Base-by-base conservation (phyloP, 2,888 invertebrate species). In the Drosophila gaucha region DNA sequence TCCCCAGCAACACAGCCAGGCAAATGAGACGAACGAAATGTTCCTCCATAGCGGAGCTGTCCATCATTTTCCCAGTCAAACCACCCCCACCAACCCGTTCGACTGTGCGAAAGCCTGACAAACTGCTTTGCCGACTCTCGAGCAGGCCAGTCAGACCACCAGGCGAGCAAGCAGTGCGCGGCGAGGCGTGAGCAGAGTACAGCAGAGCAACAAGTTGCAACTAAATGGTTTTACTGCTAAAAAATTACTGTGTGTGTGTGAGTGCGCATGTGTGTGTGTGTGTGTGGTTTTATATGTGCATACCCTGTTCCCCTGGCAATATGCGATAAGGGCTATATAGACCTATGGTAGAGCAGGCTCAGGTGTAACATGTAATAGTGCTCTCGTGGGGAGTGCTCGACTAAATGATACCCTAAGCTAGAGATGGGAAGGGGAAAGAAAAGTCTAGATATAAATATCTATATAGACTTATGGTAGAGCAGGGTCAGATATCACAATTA, bases 61-160 rank as follows among this genome's bases (percentile, higher is more conserved):
- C 36, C 65, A 65, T 69, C 70, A 75, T 56, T 36, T 58, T 47
- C 58, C 47, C 50, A 52, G 20, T 24, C 35, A 47, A n/a, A 1
- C 16, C 36, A 28, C 31, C 24, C 20, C 8, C 3, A 26, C 2
- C 67, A 22, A 6, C 22, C 12, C 6, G 33, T 8, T 1, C 8
- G 51, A 50, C 58, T 66, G 73, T 59, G n/a, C 54, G 49, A 70
- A 59, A 35, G 18, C 36, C 24, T 38, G 22, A 1, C 10, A 6
- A 43, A 75, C 72, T 74, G 72, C 72, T 69, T 73, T 52, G 51
- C 51, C 72, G 63, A 74, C 69, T 2, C 22, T 8, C 28, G 10
- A 14, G 20, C 30, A n/a, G 24, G 2, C 24, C n/a, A n/a, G 28
- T 26, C n/a, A n/a, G n/a, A n/a, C n/a, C n/a, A n/a, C n/a, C n/a